Evolutionary conservation across 2,888 invertebrate species (phyloP), one percentile per base, ranked within the genome.

Genomic region (Camponotus fellah): DNA sequence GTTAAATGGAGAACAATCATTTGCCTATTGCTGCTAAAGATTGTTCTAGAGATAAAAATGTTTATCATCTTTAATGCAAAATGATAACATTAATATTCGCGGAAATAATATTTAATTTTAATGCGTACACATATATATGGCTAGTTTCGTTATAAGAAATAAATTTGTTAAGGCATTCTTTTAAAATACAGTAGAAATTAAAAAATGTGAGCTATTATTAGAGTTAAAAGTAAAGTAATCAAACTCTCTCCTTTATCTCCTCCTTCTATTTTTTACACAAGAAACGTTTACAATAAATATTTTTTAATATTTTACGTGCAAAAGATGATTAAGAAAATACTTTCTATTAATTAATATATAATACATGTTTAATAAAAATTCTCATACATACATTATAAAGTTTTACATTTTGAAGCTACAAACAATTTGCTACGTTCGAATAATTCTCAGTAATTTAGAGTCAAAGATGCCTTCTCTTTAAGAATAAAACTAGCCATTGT

Each of bases 361-460:
- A 26, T 17, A 12, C 26, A 32, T 62, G 0, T 9, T 12, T 53
- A 37, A 76, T 26, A 66, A 53, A 40, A 76, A 68, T 56, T 76
- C 14, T 56, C 46, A 43, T 60, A 37, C 37, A 12, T 34, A 49
- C 26, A 26, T 26, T 37, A 37, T 6, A 37, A 37, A 37, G 6
- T 37, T 37, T 6, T 37, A 37, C 17, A 17, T 21, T 49, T 32
- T 40, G 1, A 56, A 56, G 5, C 26, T 56, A 68, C 8, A 8
- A 53, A 76, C 12, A 32, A 56, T 68, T 77, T 56, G 14, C 40
- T 10, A 8, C 40, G n/a, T 43, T 40, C 56, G 40, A 56, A n/a
- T 77, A 77, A 77, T 68, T 69, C 14, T 68, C 40, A 68, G 40
- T 77, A 40, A 53, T 77, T 68, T 40, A 56, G 5, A 77, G 26